Base-by-base conservation (phyloP, 2,113 vertebrate species). In the Ariopsis seemanni region DNA sequence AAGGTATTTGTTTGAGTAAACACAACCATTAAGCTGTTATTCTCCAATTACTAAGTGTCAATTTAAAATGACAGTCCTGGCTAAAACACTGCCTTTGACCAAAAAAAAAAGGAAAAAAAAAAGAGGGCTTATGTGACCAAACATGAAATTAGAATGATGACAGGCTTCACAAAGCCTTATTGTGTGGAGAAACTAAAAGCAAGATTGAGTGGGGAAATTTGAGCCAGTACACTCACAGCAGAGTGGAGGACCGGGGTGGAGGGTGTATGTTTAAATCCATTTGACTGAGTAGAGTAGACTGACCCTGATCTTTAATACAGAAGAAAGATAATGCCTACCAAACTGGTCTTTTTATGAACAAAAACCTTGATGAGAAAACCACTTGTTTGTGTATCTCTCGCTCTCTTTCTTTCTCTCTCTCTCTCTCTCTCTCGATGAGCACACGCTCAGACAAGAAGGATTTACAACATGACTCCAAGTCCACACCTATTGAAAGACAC, bases 381-480 rank as follows among this genome's bases (percentile, higher is more conserved):
- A 27, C 52, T 34, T 72, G 53, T 42, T 69, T 75, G 22, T 34
- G 8, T 53, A 77, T 63, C 27, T 85, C 67, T 86, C 57, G 67
- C 79, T n/a, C n/a, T n/a, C n/a, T n/a, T n/a, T n/a, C n/a, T n/a
- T n/a, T n/a, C n/a, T 62, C n/a, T 81, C 75, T n/a, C 48, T 84
- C 63, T 83, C 71, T 84, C 84, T 77, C 81, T 65, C 78, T 57
- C 53, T 27, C 79, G 83, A 84, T 80, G 86, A 65, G 74, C 18
- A 25, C 74, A 83, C 25, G n/a, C 25, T 60, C 71, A 67, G 83
- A 85, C 25, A 81, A 25, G 85, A 60, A 81, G 60, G 87, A 89
- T 89, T 89, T 90, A 89, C 85, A 89, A 82, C 86, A 79, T 48
- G 86, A 78, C 84, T 81, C 74, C 86, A 30, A 67, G 63, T 82